Evolutionary conservation across 2,113 vertebrate species (phyloP), one percentile per base, ranked within the genome.

Genomic region (Damaliscus lunatus): DNA sequence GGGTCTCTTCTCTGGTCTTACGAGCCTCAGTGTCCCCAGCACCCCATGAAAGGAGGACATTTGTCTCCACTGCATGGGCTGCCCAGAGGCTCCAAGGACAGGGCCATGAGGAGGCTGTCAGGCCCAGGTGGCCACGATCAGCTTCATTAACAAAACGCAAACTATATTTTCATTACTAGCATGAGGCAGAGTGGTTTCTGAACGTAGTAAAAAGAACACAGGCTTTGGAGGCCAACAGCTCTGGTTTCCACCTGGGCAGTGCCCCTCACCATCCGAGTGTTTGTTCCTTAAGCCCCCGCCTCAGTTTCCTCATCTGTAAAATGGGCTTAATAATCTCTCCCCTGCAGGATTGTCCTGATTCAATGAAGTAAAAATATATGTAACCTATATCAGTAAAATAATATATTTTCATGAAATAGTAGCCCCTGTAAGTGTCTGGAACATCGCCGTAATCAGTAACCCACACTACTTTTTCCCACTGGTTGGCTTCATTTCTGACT

Each of bases 361-460:
- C 36, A 27, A 27, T 50, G 80, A 96, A 85, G 53, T 50, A 59
- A 94, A 50, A 48, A 7, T 19, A 25, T 16, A 14, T 8, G 3
- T 1, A 6, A 33, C 36, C 33, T 52, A 33, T 52, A 53, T 87
- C 60, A 80, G 48, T 21, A 36, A 46, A 88, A 55, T 17, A n/a
- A 55, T 23, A 11, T 10, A 23, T n/a, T 82, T 13, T 7, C 67
- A 33, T 16, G 53, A 62, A 43, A 78, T 0, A 1, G 21, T 11
- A 13, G 33, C 23, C 50, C 40, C 36, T 0, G 2, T 29, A 33
- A 74, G 4, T 5, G 10, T 36, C 64, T 5, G 7, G 48, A 3
- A 12, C 23, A 4, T 4, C 0, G 10, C 8, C 2, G 0, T 1
- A 0, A 12, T 53, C 23, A 16, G 27, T 0, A 33, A 19, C 52